phyloP scores from a whole-genome alignment of 2,888 invertebrate species.

The Meta bourneti region DNA sequence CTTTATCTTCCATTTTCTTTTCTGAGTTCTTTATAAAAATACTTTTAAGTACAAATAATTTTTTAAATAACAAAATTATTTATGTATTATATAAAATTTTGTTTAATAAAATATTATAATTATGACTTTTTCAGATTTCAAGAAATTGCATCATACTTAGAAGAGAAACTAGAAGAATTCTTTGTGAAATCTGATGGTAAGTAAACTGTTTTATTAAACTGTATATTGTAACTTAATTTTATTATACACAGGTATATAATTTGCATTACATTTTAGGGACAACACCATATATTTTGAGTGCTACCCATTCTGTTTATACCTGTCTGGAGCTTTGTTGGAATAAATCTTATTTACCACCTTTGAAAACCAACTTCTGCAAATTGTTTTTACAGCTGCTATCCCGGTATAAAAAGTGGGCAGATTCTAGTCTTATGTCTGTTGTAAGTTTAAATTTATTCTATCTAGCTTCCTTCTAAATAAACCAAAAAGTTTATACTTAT shows the following conservation, averaged over 20 bases:
- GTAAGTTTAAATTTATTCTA: too few species aligned
- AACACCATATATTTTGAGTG: slow-evolving; percentile 22
- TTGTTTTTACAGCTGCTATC: slow-evolving; percentile 90
- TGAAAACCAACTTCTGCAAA: slow-evolving; percentile 87
- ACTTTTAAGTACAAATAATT: too few species aligned
- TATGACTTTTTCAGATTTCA: slow-evolving; percentile 90
- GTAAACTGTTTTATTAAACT: background rate
- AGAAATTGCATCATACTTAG: slow-evolving; percentile 90
- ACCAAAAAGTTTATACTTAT: too few species aligned
- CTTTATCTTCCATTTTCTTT: too few species aligned
- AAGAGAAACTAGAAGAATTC: slow-evolving; percentile 84
- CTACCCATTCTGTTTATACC: slow-evolving; percentile 24
- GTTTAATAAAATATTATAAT: too few species aligned
- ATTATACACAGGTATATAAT: background rate
- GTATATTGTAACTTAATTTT: slow-evolving; percentile 1
- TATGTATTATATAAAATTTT: too few species aligned
- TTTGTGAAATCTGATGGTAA: slow-evolving; percentile 47
- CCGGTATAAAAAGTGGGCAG: slow-evolving; percentile 84
- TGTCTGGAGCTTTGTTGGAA: slow-evolving; percentile 86
- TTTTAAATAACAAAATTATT: too few species aligned
- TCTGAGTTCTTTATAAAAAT: too few species aligned
- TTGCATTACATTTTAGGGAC: background rate
- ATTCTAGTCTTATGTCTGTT: background rate
- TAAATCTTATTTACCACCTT: slow-evolving; percentile 88
- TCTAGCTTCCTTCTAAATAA: too few species aligned